These are phyloP conservation scores for Anguilla rostrata DNA, from an alignment of 2,113 vertebrate species.

Conservation along the genomic window DNA sequence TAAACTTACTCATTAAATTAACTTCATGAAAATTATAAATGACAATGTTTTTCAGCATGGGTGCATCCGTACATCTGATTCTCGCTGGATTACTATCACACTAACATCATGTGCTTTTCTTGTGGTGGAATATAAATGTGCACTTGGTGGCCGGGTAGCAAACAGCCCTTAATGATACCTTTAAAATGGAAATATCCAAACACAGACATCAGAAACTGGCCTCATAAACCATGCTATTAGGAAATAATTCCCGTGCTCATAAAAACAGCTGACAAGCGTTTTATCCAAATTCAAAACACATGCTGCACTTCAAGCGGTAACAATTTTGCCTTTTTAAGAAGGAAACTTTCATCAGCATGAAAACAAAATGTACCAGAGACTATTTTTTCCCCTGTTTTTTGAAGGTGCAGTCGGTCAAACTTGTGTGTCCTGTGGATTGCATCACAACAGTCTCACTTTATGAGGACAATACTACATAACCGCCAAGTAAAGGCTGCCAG, in stretches of 20 bases:
- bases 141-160: slow-evolving; percentile 56
- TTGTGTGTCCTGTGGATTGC: background rate
- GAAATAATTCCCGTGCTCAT: slow-evolving; percentile 52
- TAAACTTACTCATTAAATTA: background rate
- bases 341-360: background rate
- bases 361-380: background rate
- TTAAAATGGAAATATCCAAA: slow-evolving; percentile 68
- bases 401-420: background rate
- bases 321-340: slow-evolving; percentile 2
- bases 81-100: background rate
- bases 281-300: slow-evolving; percentile 59
- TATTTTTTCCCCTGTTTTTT: background rate
- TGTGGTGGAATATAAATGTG: slow-evolving; percentile 51
- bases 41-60: background rate
- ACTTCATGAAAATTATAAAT: background rate
- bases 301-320: slow-evolving; percentile 26
- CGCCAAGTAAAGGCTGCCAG: background rate
- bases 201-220: slow-evolving; percentile 47
- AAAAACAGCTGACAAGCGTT: slow-evolving; percentile 68
- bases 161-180: slow-evolving; percentile 61
- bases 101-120: slow-evolving; percentile 5
- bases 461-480: background rate
- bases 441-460: background rate
- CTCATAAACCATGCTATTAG: slow-evolving; percentile 65
- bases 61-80: background rate